Percentiles rank a stretch among this genome's conserved stretches.
phyloP scores from a whole-genome alignment of 2,797 vertebrate species.

The Melanotaenia pygmaea region DNA sequence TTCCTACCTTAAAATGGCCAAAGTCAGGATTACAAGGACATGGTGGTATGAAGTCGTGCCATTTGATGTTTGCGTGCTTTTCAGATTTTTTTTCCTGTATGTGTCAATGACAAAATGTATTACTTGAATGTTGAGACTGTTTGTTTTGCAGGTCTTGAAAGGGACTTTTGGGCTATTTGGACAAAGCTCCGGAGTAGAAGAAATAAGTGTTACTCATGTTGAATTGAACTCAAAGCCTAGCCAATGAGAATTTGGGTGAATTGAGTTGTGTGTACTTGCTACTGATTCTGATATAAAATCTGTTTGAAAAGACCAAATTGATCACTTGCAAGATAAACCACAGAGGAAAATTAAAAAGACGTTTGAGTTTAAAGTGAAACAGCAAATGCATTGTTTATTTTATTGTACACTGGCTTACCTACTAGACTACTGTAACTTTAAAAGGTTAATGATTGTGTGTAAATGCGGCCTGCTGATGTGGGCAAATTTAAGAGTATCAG shows the following conservation, averaged over 20 bases:
- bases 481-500: slow-evolving; percentile 41
- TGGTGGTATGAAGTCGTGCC: slow-evolving; percentile 72
- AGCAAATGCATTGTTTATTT: slow-evolving; percentile 92
- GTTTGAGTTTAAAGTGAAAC: slow-evolving; percentile 80
- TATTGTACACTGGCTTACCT: slow-evolving; percentile 98
- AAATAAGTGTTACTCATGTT: slow-evolving; percentile 67
- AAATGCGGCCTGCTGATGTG: slow-evolving; percentile 63
- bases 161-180: slow-evolving; percentile 13
- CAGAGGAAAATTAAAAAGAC: slow-evolving; percentile 81
- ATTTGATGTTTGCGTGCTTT: slow-evolving; percentile 66
- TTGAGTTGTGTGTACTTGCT: slow-evolving; percentile 71
- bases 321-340: slow-evolving; percentile 93
- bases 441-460: slow-evolving; percentile 90
- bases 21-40: slow-evolving; percentile 68
- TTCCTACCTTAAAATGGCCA: slow-evolving; percentile 61
- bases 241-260: slow-evolving; percentile 52
- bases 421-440: slow-evolving; percentile 98
- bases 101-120: slow-evolving; percentile 72
- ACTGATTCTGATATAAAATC: slow-evolving; percentile 80
- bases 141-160: slow-evolving; percentile 66
- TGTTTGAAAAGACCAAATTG: slow-evolving; percentile 87
- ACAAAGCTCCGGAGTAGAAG: slow-evolving; percentile 70
- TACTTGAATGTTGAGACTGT: slow-evolving; percentile 84
- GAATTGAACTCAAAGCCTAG: slow-evolving; percentile 62
- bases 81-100: slow-evolving; percentile 47